These are phyloP conservation scores for Falco columbarius DNA, from an alignment of 2,797 vertebrate genomes.

Conservation along the genomic window DNA sequence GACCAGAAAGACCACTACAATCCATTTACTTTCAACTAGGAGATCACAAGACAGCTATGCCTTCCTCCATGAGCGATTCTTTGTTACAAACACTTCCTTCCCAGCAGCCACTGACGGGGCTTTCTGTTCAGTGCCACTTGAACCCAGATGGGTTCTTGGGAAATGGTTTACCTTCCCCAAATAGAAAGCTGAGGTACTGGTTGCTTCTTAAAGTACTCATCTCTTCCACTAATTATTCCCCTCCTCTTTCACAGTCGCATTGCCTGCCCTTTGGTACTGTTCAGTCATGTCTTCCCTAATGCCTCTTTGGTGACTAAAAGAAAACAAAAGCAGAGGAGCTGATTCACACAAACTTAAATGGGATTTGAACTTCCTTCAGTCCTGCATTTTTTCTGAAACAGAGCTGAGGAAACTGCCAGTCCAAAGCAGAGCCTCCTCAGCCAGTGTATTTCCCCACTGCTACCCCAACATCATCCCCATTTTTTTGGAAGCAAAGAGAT, in stretches of 20 bases:
- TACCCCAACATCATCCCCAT: rapidly evolving
- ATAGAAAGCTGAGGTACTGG: rapidly evolving
- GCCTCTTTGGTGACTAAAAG: not conserved
- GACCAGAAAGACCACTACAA: not conserved
- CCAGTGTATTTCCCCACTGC: not conserved
- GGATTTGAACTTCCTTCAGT: not conserved
- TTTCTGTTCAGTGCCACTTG: not conserved
- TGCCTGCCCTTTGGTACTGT: not conserved
- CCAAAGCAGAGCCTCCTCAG: not conserved
- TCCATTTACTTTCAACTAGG: not conserved
- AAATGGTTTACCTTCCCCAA: not conserved
- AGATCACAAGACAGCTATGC: not conserved
- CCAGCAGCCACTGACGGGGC: not conserved
- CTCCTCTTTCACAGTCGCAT: rapidly evolving
- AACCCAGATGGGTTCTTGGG: not conserved
- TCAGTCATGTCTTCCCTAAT: not conserved
- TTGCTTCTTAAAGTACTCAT: not conserved
- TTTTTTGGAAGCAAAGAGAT: not conserved
- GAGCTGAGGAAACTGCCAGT: not conserved
- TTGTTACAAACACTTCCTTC: not conserved
- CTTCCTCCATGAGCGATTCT: not conserved
- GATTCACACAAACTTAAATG: not conserved
- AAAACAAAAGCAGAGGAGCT: not conserved
- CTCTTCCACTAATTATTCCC: not conserved
- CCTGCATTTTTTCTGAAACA: not conserved